These are phyloP conservation scores for Sterrhoptilus dennistouni DNA, from an alignment of 2,113 vertebrate species.

Conservation along the genomic window DNA sequence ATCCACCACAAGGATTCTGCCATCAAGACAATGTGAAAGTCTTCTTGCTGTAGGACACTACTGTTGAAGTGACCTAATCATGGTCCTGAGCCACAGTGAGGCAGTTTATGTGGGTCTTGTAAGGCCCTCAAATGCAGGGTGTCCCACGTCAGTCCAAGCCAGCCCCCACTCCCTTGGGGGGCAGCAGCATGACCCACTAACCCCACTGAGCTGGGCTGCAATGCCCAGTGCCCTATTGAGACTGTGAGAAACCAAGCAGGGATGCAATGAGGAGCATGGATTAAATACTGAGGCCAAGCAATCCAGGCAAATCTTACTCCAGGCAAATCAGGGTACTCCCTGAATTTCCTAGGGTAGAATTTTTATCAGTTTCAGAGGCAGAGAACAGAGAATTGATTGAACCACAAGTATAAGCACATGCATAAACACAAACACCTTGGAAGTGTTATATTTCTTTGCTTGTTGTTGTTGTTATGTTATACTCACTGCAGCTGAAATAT, in stretches of 20 bases:
- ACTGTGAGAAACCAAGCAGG: not conserved
- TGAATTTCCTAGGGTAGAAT: not conserved
- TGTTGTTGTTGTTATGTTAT: not conserved
- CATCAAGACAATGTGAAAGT: not conserved
- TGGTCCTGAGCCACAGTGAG: not conserved
- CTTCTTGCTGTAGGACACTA: not conserved
- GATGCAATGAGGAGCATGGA: fast-evolving
- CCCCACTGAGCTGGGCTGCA: fast-evolving
- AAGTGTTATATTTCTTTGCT: not conserved
- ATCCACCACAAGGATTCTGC: not conserved
- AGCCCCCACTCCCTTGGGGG: fast-evolving
- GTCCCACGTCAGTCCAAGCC: not conserved
- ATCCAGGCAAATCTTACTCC: not conserved
- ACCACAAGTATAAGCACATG: not conserved
- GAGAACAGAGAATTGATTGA: not conserved
- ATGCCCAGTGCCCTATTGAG: fast-evolving
- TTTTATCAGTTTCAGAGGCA: not conserved
- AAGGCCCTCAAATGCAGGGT: fast-evolving
- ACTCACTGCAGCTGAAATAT: fast-evolving
- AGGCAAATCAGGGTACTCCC: too few species aligned
- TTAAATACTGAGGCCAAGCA: not conserved
- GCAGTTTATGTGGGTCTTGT: not conserved
- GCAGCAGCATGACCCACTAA: not conserved
- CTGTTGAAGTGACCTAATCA: not conserved
- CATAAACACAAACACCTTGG: not conserved